Conservation (phyloP, 2,797 vertebrate genomes). For the Psittacula echo region DNA sequence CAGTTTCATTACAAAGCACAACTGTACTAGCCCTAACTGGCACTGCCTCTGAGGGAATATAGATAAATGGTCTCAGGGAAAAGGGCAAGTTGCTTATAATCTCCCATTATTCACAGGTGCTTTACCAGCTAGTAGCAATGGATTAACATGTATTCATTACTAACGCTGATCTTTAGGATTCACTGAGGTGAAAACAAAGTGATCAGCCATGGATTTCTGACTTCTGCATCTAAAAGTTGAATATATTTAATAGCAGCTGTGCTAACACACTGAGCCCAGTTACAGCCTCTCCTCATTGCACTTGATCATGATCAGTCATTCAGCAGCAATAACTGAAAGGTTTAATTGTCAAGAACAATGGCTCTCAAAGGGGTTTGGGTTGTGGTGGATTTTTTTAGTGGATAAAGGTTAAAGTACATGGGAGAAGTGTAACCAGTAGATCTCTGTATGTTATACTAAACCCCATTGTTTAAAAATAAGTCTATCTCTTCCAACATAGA, state of each 20-base stretch:
- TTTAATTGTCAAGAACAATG: background rate
- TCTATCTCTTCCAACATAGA: background rate
- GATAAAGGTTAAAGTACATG: background rate
- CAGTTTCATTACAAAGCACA: conserved; percentile 41
- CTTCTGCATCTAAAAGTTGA: conserved; percentile 20
- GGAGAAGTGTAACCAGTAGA: background rate
- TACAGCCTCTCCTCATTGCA: background rate
- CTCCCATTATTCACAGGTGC: conserved; percentile 59
- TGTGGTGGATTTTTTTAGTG: background rate
- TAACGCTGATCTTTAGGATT: conserved; percentile 56
- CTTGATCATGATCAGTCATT: background rate
- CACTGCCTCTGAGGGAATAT: conserved; percentile 26
- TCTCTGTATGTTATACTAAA: background rate
- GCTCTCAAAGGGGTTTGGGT: background rate
- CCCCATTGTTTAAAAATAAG: background rate
- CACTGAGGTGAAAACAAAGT: conserved; percentile 67
- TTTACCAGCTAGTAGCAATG: conserved; percentile 63
- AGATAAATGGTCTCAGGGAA: conserved; percentile 39
- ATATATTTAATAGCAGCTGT: conserved; percentile 41
- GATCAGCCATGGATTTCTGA: conserved; percentile 63
- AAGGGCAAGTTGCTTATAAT: conserved; percentile 50
- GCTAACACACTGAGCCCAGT: background rate
- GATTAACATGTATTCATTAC: conserved; percentile 18
- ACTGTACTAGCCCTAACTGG: conserved; percentile 39
- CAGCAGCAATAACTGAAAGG: background rate